A percentile compares a stretch with the other conserved stretches of the same genome.
Evolutionary conservation across 2,888 invertebrate genomes (phyloP).

Genomic region (Phania funesta): DNA sequence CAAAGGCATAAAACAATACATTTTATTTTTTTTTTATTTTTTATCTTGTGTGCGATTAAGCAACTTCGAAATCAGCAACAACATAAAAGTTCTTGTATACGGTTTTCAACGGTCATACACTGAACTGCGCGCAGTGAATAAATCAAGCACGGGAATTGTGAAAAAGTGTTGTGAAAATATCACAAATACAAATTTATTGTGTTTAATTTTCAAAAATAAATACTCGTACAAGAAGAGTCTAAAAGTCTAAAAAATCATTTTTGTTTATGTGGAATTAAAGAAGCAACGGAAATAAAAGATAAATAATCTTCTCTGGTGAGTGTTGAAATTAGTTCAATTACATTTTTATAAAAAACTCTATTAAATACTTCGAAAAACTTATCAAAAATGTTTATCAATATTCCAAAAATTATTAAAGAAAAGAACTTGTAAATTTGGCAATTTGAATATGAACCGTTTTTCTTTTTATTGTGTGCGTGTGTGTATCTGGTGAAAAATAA

Average conservation of each 20-base stretch:
- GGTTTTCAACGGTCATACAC: conserved; percentile 67
- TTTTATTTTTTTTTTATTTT: background rate
- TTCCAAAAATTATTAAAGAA: background rate
- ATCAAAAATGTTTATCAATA: conserved; percentile 2
- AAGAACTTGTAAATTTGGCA: background rate
- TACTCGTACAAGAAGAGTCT: background rate
- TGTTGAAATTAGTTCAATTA: background rate
- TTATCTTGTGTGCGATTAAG: conserved; percentile 61
- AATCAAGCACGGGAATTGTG: conserved; percentile 44
- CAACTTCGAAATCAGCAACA: conserved; percentile 69
- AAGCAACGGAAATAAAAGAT: background rate
- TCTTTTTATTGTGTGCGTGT: background rate
- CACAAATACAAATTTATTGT: background rate
- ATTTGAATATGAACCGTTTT: background rate
- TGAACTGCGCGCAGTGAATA: conserved; percentile 50
- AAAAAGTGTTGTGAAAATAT: conserved; percentile 19
- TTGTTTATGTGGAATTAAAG: background rate
- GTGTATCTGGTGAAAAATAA: background rate
- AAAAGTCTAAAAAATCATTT: too few species aligned
- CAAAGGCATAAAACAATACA: conserved; percentile 2
- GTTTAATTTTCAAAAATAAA: background rate
- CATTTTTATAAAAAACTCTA: too few species aligned
- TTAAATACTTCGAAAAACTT: background rate
- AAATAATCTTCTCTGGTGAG: conserved; percentile 27
- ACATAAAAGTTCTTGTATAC: conserved; percentile 71